Conservation (phyloP, 2,797 vertebrate genomes). For the Percopsis omiscomaycus region DNA sequence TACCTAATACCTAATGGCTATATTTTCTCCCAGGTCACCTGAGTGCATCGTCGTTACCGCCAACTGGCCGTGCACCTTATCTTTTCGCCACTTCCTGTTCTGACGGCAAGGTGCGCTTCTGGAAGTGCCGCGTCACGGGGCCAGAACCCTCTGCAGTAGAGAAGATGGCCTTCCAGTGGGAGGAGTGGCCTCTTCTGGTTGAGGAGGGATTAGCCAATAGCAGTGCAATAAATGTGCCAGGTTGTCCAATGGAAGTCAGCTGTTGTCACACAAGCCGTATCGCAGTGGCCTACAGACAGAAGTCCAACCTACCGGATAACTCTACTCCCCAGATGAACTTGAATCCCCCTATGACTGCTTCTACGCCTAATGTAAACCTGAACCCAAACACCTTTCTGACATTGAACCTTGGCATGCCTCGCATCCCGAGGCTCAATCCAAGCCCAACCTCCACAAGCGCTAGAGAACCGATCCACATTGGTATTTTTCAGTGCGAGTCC, state of each 20-base stretch:
- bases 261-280: slow-evolving; percentile 94
- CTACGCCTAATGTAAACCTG: slow-evolving; percentile 47
- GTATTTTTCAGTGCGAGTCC: slow-evolving; percentile 96
- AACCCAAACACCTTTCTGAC: slow-evolving; percentile 31
- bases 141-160: slow-evolving; percentile 54
- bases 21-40: slow-evolving; percentile 83
- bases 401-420: slow-evolving; percentile 41
- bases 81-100: slow-evolving; percentile 94
- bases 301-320: slow-evolving; percentile 41
- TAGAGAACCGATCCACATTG: slow-evolving; percentile 84
- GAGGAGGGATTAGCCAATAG: slow-evolving; percentile 84
- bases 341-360: slow-evolving; percentile 53
- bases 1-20: slow-evolving; percentile 1
- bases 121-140: slow-evolving; percentile 81
- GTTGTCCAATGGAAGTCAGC: slow-evolving; percentile 86
- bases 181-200: slow-evolving; percentile 93
- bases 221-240: slow-evolving; percentile 84
- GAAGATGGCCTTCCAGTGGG: slow-evolving; percentile 82
- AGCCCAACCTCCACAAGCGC: slow-evolving; percentile 35
- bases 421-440: slow-evolving; percentile 31
- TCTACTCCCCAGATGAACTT: slow-evolving; percentile 50
- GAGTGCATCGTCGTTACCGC: slow-evolving; percentile 93
- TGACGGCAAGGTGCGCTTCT: slow-evolving; percentile 93
- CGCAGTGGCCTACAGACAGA: slow-evolving; percentile 89
- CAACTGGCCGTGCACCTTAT: slow-evolving; percentile 89